phyloP scores from a whole-genome alignment of 1,140 invertebrate genomes.

The Conus betulinus region DNA sequence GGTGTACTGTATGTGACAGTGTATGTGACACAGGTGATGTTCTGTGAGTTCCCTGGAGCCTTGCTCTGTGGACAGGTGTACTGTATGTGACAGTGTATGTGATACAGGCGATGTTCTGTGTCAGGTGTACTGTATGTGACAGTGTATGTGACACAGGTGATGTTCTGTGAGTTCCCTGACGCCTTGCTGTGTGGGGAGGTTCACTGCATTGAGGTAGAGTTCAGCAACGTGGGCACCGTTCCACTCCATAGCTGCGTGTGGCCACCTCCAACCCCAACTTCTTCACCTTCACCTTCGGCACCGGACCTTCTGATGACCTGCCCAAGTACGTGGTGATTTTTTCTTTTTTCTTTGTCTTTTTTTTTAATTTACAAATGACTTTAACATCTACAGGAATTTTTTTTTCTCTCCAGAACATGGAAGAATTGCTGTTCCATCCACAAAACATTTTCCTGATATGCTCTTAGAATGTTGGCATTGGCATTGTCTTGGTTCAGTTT shows the following conservation, averaged over 20 bases:
- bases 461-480: no score
- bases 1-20: constrained; percentile 47
- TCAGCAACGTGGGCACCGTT: constrained; percentile 16
- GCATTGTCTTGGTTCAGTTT: no score
- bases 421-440: no score
- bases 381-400: no score
- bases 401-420: no score
- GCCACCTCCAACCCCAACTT: constrained; percentile 27
- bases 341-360: not conserved
- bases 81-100: constrained; percentile 30
- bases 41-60: constrained; percentile 82
- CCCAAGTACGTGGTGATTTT: constrained; percentile 5
- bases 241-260: constrained; percentile 14
- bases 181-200: constrained; percentile 85
- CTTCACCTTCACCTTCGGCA: constrained; percentile 9
- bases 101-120: constrained; percentile 82
- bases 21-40: constrained; percentile 78
- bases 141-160: constrained; percentile 77
- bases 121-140: constrained; percentile 56
- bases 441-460: no score
- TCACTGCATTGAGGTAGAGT: constrained; percentile 21
- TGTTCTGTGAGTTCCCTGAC: constrained; percentile 82
- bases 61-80: constrained; percentile 84
- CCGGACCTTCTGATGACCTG: not conserved
- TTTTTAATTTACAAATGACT: not conserved